Evolutionary conservation across 37 sponge, comb jelly and placozoan genomes (phyloP), one percentile per base, ranked within the genome.

Genomic region (Oscarella lobularis): DNA sequence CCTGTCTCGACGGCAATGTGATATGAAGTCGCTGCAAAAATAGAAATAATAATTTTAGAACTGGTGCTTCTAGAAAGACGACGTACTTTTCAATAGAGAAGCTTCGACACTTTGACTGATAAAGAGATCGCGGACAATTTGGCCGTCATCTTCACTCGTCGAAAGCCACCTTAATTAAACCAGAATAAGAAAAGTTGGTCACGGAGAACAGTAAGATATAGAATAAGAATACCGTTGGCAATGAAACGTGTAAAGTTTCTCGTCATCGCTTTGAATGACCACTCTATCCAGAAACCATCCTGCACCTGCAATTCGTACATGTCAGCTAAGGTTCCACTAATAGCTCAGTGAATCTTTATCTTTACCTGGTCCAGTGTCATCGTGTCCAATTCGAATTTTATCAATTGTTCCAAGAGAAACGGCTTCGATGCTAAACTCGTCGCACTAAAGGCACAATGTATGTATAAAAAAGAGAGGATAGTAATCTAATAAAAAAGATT

Each of bases 201-300:
- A n/a, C n/a, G n/a, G n/a, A n/a, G n/a, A n/a, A n/a, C n/a, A n/a
- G n/a, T n/a, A n/a, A n/a, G n/a, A n/a, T 90, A 90, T 34, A 86
- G 70, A 6, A 90, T 66, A 33, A 83, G 75, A 66, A 87, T 87
- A 2, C 88, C 92, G 5, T 80, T 82, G 78, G 81, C 72, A 83
- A 82, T 87, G 35, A 79, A 33, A 37, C 84, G 83, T 20, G 77
- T 75, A 37, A 80, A 76, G 1, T 77, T 85, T n/a, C 66, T 54
- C 14, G 9, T 20, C 60, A 27, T 48, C 60, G n/a, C n/a, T n/a
- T 48, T 48, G 9, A 9, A 48, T 20, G 9, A 27, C 60, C 60
- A 48, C 60, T 20, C 20, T 48, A 27, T 48, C 60, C 9, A 48
- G 60, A 48, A 48, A 48, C 60, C 60, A 48, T 27, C 60, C 60